Evolutionary conservation across 2,888 invertebrate species (phyloP).

Genomic region (Volucella bombylans): DNA sequence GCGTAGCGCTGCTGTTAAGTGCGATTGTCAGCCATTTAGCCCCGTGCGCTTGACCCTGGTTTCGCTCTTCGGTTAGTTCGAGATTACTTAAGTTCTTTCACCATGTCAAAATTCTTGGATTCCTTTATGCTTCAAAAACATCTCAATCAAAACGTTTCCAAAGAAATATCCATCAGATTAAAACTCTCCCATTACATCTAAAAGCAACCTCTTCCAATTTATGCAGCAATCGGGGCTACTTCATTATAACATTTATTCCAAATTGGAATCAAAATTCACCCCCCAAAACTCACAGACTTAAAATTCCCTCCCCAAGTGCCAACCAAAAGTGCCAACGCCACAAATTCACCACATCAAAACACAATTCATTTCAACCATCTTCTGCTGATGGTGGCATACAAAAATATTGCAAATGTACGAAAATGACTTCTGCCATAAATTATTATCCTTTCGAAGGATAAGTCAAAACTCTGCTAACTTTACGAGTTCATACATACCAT

Average conservation of each 20-base stretch:
- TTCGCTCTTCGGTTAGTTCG: no score
- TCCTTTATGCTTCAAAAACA: no score
- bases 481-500: not conserved
- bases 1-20: no score
- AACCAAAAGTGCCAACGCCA: constrained; percentile 9
- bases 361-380: not conserved
- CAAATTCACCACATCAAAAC: not conserved
- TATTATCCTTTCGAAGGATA: constrained; percentile 33
- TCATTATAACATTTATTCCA: not conserved
- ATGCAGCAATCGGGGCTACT: no score
- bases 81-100: no score
- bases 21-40: no score
- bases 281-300: not conserved
- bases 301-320: not conserved
- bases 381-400: not conserved
- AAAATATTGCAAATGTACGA: constrained; percentile 23
- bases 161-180: no score
- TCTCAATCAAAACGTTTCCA: no score
- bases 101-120: no score
- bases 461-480: constrained; percentile 1
- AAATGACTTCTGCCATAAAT: constrained; percentile 55
- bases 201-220: no score
- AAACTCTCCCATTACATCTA: no score
- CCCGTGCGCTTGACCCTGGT: no score
- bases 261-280: not conserved